Percentiles rank a stretch among this genome's conserved stretches.
phyloP scores from a whole-genome alignment of 2,797 vertebrate species.

The Dryobates pubescens region DNA sequence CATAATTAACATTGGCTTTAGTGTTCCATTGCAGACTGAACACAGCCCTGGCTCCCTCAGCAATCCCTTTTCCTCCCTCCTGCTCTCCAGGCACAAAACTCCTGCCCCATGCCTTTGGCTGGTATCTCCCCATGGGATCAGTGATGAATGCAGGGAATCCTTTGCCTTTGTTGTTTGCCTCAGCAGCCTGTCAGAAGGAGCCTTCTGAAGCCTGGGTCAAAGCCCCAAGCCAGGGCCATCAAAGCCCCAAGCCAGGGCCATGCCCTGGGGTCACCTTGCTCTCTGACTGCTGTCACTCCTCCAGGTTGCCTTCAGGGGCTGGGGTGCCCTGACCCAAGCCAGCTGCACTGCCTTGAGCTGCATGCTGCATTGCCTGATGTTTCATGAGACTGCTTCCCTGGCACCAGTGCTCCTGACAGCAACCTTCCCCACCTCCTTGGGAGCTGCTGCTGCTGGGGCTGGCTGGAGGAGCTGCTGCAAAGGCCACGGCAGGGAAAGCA shows the following conservation, averaged over 20 bases:
- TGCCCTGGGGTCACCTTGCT: conserved; percentile 2
- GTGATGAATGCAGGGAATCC: background rate
- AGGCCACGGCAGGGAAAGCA: background rate
- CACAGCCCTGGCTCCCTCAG: background rate
- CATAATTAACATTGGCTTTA: background rate
- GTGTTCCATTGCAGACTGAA: background rate
- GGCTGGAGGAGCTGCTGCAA: background rate
- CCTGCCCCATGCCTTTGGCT: background rate
- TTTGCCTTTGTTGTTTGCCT: background rate
- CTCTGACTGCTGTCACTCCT: background rate
- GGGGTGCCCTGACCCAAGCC: background rate
- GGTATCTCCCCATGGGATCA: background rate
- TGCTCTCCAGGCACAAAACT: background rate
- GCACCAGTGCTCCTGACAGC: conserved; percentile 9
- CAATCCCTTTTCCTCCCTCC: background rate
- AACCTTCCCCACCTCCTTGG: background rate
- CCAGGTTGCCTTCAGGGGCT: conserved; percentile 32
- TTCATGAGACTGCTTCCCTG: conserved; percentile 57
- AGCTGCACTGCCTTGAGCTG: background rate
- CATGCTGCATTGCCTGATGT: conserved; percentile 28
- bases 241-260: background rate
- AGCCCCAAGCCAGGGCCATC: background rate
- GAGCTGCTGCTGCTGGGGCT: background rate
- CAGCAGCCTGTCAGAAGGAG: background rate
- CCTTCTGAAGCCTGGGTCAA: background rate